Evolutionary conservation across 2,113 vertebrate species (phyloP).

Genomic region (Melanostigma gelatinosum): DNA sequence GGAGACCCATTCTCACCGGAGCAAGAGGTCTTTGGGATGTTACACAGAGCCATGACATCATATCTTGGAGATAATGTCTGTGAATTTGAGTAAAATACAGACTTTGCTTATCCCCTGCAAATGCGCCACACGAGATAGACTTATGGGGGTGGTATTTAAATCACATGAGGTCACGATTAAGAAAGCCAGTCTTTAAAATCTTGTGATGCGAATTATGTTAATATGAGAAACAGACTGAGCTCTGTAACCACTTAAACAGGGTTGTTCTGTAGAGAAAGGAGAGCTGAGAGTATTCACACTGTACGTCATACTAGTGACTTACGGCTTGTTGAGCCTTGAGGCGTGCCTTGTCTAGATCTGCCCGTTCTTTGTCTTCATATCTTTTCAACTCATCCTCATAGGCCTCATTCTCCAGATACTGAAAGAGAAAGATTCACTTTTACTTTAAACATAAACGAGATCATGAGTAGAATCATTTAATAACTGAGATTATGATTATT

Average conservation of each 20-base stretch:
- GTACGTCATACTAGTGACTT: constrained; percentile 37
- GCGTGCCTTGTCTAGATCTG: constrained; percentile 78
- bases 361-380: constrained; percentile 82
- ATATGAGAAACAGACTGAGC: not conserved
- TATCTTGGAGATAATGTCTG: no score
- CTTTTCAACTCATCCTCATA: constrained; percentile 87
- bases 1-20: not conserved
- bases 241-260: not conserved
- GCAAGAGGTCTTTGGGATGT: not conserved
- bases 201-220: not conserved
- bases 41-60: no score
- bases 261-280: not conserved
- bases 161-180: not conserved
- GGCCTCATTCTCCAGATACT: constrained; percentile 81
- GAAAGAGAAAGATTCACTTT: constrained; percentile 26
- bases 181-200: not conserved
- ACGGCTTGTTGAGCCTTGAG: constrained; percentile 80
- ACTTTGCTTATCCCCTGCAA: no score
- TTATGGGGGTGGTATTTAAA: not conserved
- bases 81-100: no score
- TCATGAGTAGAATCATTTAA: not conserved
- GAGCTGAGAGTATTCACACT: not conserved
- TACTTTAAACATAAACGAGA: not conserved
- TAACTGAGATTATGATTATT: not conserved
- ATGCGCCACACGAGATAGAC: no score